Percentiles rank a stretch among this genome's conserved stretches.
Evolutionary conservation across 2,797 vertebrate species (phyloP).

Genomic region (Gymnodraco acuticeps): DNA sequence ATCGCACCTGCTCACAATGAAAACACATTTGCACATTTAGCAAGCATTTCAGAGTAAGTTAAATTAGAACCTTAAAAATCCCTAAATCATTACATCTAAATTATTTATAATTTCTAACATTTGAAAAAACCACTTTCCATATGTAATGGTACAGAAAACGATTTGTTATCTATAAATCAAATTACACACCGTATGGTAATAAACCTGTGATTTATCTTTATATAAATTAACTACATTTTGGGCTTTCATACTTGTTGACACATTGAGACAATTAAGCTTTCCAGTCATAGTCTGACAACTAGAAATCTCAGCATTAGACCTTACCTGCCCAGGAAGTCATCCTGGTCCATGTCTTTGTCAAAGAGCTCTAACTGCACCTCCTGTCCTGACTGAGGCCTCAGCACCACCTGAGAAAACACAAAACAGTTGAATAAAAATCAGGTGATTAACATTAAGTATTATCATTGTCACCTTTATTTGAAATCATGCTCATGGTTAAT

Average conservation of each 20-base stretch:
- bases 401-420: slow-evolving; percentile 80
- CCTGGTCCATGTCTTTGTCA: slow-evolving; percentile 93
- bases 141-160: not conserved
- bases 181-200: not conserved
- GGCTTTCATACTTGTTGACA: not conserved
- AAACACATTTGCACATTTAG: not conserved
- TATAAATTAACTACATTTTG: not conserved
- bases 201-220: not conserved
- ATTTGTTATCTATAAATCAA: not conserved
- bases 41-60: not conserved
- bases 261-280: not conserved
- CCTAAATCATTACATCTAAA: not conserved
- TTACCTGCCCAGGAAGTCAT: slow-evolving; percentile 94
- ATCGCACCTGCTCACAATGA: slow-evolving; percentile 79
- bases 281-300: no score
- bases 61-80: not conserved
- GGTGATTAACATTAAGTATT: not conserved
- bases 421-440: not conserved
- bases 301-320: not conserved
- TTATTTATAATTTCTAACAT: not conserved
- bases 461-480: not conserved
- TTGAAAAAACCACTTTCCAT: not conserved
- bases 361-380: slow-evolving; percentile 89
- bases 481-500: not conserved
- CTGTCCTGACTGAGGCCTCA: slow-evolving; percentile 85